Conservation (phyloP, 23 tunicate species). For the Styela plicata region DNA sequence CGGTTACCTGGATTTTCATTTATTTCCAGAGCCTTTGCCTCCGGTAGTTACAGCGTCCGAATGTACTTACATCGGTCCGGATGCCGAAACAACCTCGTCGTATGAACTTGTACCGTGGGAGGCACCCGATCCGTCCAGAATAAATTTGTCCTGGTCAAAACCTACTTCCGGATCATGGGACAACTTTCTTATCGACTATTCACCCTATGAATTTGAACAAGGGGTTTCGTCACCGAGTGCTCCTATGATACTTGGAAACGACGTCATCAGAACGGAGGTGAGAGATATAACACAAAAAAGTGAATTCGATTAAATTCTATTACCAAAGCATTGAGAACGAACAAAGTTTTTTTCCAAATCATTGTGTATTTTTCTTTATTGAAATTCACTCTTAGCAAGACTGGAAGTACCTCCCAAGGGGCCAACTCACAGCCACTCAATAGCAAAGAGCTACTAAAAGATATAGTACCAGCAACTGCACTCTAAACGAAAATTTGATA, state of each 20-base stretch:
- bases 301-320: too few relatives aligned
- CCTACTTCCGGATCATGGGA: slow-evolving; percentile 76
- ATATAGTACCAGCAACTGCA: too few relatives aligned
- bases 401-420: too few relatives aligned
- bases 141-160: slow-evolving; percentile 41
- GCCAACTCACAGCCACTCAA: too few relatives aligned
- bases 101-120: slow-evolving; percentile 8
- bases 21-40: slow-evolving; percentile 22
- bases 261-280: background rate
- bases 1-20: too few relatives aligned
- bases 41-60: background rate
- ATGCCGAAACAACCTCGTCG: background rate
- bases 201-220: slow-evolving; percentile 65
- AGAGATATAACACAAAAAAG: too few relatives aligned
- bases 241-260: slow-evolving; percentile 19
- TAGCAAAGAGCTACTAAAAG: too few relatives aligned
- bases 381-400: too few relatives aligned
- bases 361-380: too few relatives aligned
- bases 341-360: too few relatives aligned
- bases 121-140: slow-evolving; percentile 13
- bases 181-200: slow-evolving; percentile 73
- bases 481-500: too few relatives aligned
- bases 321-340: too few relatives aligned
- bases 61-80: slow-evolving; percentile 6
- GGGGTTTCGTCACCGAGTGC: slow-evolving; percentile 11